Evolutionary conservation across 2,888 invertebrate species (phyloP).

Genomic region (Oithona nana): DNA sequence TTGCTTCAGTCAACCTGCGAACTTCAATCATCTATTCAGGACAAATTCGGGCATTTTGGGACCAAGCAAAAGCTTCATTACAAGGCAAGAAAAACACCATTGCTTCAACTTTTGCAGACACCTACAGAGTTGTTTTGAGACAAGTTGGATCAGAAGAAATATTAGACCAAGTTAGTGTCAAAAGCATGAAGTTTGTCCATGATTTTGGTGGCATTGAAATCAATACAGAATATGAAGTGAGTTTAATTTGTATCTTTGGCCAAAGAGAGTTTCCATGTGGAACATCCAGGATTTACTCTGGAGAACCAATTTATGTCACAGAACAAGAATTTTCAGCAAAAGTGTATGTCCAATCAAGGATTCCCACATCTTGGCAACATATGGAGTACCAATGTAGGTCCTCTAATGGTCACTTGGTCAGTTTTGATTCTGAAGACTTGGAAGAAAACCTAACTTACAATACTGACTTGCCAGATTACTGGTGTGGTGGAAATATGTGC

Average conservation of each 20-base stretch:
- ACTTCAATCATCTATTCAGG: not conserved
- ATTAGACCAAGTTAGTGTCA: not conserved
- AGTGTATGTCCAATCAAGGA: not conserved
- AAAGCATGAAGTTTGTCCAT: not conserved
- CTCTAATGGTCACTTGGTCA: constrained; percentile 7
- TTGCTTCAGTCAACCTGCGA: not conserved
- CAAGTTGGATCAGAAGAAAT: not conserved
- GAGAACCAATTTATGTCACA: not conserved
- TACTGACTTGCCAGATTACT: not conserved
- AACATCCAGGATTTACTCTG: not conserved
- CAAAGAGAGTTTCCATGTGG: not conserved
- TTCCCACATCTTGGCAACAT: not conserved
- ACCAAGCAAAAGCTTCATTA: not conserved
- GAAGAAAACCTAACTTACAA: not conserved
- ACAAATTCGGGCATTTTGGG: not conserved
- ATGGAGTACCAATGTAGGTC: not conserved
- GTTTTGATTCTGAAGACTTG: not conserved
- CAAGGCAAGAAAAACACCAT: not conserved
- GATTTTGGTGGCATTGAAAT: not conserved
- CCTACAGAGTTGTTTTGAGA: not conserved
- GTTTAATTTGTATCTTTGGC: not conserved
- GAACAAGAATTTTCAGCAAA: not conserved
- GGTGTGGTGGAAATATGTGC: constrained; percentile 12
- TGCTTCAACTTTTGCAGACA: not conserved
- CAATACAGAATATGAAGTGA: not conserved